These are phyloP conservation scores for Cyphomyrmex costatus DNA, from an alignment of 1,140 invertebrate genomes.

Conservation along the genomic window DNA sequence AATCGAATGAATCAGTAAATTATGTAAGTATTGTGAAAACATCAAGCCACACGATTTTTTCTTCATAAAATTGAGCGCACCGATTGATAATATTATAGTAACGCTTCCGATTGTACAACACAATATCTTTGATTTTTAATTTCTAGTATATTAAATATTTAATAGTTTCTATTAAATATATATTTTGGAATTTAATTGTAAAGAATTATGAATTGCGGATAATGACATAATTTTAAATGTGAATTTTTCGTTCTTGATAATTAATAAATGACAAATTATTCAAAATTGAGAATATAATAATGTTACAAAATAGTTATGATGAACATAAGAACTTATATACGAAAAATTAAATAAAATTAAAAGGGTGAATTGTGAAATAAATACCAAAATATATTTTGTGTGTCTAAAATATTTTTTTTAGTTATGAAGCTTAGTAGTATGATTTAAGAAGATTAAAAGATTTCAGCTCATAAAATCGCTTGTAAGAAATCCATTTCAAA, in stretches of 20 bases:
- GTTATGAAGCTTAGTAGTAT: neutral
- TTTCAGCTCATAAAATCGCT: constrained; percentile 6
- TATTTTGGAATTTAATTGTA: neutral
- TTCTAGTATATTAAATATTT: no score
- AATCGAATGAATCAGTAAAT: neutral
- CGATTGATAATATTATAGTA: neutral
- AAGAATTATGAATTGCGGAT: neutral
- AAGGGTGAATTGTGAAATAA: neutral
- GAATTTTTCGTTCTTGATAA: neutral
- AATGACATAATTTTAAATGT: neutral
- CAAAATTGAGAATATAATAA: neutral
- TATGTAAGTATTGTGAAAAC: neutral
- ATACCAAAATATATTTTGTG: neutral
- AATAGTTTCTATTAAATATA: neutral
- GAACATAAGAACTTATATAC: neutral
- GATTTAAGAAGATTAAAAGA: constrained; percentile 7
- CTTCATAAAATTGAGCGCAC: neutral
- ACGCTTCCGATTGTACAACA: neutral
- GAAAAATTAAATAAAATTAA: constrained; percentile 9
- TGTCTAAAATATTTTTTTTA: neutral
- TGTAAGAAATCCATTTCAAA: neutral
- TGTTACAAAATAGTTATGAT: neutral
- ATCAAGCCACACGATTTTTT: neutral
- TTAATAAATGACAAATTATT: neutral
- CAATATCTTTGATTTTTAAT: neutral